Evolutionary conservation across 2,888 invertebrate species (phyloP), one percentile per base, ranked within the genome.

Genomic region (Synanthedon andrenaeformis): DNA sequence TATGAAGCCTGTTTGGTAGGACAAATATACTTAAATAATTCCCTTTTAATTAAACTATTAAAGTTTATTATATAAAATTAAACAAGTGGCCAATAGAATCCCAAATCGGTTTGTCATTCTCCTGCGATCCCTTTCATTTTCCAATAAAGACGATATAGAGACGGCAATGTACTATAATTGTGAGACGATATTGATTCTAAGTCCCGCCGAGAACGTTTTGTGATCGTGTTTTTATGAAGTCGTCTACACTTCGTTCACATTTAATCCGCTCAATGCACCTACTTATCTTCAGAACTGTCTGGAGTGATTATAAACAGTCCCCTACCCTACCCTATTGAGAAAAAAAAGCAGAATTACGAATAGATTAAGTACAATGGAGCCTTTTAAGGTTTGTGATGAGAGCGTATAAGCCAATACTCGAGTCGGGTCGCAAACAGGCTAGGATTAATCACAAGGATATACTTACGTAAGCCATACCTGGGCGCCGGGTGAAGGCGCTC

Each of bases 361-460:
- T 35, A 35, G 35, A 35, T 23, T 23, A 23, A 2, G 8, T 35
- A 10, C 35, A 35, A 3, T 35, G 35, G 35, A 35, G 35, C 35
- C 10, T 10, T 10, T 23, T 70, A 62, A 60, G 73, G 73, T 74
- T 74, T 67, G 61, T 62, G 59, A 56, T 65, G 64, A 77, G 69
- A 65, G 68, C 64, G 63, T 63, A 67, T 77, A 73, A 79, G 78
- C 74, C 69, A 60, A 62, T 67, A 67, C 69, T 70, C 63, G 59
- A 66, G 62, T 59, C 62, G 57, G 67, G 67, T 71, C 62, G 72
- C 70, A 76, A 78, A 80, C 74, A 75, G 72, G 72, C 62, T 58
- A 61, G 70, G 77, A 81, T 80, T 80, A 82, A 80, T 80, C 70
- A 70, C 69, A 76, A 78, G 82, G 82, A 81, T 80, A 72, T 73